Evolutionary conservation across 2,888 invertebrate genomes (phyloP).

Genomic region (Gibbula magus): DNA sequence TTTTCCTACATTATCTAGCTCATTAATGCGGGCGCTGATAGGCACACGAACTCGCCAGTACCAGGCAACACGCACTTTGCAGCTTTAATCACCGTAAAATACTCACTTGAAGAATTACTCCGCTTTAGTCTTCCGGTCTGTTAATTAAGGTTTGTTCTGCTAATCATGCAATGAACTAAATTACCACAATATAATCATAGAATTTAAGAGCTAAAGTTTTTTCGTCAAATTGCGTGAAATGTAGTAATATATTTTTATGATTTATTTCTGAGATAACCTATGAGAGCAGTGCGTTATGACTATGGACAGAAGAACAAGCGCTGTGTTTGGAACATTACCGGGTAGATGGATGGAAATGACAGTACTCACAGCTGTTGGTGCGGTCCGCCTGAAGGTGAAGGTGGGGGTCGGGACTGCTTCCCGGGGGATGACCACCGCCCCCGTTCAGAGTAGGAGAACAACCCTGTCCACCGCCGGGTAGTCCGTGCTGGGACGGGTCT

Average conservation of each 20-base stretch:
- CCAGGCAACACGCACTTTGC: background rate
- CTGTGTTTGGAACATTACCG: too few species aligned
- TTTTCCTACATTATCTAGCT: conserved; percentile 20
- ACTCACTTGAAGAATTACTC: background rate
- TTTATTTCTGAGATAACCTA: too few species aligned
- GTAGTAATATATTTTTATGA: too few species aligned
- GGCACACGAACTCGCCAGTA: background rate
- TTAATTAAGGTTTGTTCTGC: background rate
- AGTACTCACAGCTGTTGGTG: conserved; percentile 28
- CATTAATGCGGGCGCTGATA: conserved; percentile 1
- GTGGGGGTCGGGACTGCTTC: background rate
- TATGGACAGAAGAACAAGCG: too few species aligned
- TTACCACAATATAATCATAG: background rate
- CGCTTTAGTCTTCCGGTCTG: background rate
- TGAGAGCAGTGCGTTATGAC: too few species aligned
- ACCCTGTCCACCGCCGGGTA: conserved; percentile 49
- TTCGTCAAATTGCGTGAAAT: too few species aligned
- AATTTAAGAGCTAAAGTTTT: too few species aligned
- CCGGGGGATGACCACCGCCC: conserved; percentile 22
- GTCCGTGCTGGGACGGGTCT: conserved; percentile 55
- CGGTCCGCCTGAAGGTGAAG: conserved; percentile 2
- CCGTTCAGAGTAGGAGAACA: conserved; percentile 50
- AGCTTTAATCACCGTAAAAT: conserved; percentile 5
- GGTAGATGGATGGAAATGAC: too few species aligned
- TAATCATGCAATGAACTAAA: background rate